Percentiles rank a stretch among this genome's conserved stretches.
Conservation (phyloP, 2,113 vertebrate species). For the Pluvianellus socialis region DNA sequence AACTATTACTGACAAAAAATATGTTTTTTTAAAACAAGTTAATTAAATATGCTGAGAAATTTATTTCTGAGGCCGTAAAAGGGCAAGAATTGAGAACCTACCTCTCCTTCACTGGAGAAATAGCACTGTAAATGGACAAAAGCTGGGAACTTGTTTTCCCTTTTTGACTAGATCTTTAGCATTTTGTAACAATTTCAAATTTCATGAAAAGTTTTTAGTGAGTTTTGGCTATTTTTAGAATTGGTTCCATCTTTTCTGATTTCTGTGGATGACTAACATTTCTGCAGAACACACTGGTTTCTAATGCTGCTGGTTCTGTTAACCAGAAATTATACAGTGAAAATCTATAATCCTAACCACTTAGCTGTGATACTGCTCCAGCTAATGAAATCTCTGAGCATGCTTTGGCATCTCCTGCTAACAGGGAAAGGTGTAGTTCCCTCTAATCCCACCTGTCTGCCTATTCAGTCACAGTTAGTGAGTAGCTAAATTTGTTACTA, state of each 20-base stretch:
- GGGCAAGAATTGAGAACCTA: background rate
- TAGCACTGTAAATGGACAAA: background rate
- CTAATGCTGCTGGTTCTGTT: background rate
- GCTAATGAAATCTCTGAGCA: background rate
- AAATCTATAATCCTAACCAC: background rate
- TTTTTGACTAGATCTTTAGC: background rate
- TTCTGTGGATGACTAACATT: background rate
- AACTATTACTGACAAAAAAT: background rate
- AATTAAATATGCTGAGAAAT: background rate
- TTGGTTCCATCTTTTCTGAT: background rate
- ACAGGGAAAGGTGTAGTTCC: background rate
- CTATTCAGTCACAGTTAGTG: background rate
- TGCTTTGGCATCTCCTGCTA: background rate
- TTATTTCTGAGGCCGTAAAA: background rate
- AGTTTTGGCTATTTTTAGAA: background rate
- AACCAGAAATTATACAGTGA: background rate
- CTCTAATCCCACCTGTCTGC: background rate
- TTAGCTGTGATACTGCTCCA: background rate
- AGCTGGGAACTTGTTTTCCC: fast-evolving
- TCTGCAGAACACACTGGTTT: background rate
- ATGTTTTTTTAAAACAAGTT: background rate
- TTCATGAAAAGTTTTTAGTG: fast-evolving
- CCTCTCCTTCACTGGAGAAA: background rate
- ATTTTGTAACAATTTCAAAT: background rate
- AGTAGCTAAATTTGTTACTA: background rate